Evolutionary conservation across 2,113 vertebrate species (phyloP).

Genomic region (Meriones unguiculatus): DNA sequence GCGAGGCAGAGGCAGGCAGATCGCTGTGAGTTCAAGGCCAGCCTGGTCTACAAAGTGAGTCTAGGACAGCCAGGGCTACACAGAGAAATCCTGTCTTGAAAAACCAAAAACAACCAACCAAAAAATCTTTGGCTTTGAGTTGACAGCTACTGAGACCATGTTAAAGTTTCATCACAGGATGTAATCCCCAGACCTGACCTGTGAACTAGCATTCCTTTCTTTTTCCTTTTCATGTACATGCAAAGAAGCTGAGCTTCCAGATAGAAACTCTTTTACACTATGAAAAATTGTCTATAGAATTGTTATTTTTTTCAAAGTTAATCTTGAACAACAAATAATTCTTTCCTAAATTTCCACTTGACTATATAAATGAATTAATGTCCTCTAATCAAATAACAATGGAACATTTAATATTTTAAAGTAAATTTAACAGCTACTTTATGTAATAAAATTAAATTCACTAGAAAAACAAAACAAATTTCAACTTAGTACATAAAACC

Average conservation of each 20-base stretch:
- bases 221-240: background rate
- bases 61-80: no score
- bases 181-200: background rate
- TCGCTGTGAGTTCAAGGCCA: no score
- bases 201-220: background rate
- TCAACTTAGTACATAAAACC: conserved; percentile 21
- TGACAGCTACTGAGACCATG: background rate
- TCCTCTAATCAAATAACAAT: conserved; percentile 22
- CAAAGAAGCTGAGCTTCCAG: background rate
- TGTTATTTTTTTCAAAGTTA: conserved; percentile 52
- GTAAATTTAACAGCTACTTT: conserved; percentile 21
- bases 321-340: background rate
- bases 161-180: background rate
- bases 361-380: background rate
- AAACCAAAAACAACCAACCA: no score
- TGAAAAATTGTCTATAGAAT: conserved; percentile 36
- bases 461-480: conserved; percentile 30
- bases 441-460: conserved; percentile 55
- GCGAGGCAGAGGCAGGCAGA: no score
- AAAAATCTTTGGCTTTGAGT: background rate
- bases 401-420: conserved; percentile 44
- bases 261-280: conserved; percentile 1
- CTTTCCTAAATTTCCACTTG: conserved; percentile 48
- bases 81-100: no score
- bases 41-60: no score